These are phyloP conservation scores for Hylyphantes graminicola DNA, from an alignment of 1,140 invertebrate genomes.

Conservation along the genomic window DNA sequence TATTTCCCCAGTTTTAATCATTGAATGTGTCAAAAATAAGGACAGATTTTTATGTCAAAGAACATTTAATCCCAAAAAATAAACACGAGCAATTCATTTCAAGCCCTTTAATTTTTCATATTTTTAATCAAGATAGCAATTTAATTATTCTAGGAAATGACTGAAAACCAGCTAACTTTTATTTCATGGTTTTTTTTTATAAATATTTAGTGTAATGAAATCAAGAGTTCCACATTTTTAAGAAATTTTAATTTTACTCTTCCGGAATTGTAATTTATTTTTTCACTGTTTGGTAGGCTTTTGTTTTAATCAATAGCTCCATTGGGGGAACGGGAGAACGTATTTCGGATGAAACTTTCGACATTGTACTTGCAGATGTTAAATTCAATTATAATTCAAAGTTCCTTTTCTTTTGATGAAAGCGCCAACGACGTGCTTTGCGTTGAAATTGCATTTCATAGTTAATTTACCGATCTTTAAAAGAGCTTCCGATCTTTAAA, in stretches of 20 bases:
- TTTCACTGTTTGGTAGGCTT: not conserved
- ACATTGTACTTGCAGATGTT: not conserved
- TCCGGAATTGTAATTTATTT: slow-evolving; percentile 5
- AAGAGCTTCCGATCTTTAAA: no score
- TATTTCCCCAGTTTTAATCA: slow-evolving; percentile 23
- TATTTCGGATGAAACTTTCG: not conserved
- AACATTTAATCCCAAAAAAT: slow-evolving; percentile 2
- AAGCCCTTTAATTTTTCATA: slow-evolving; percentile 1
- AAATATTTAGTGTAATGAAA: slow-evolving; percentile 9
- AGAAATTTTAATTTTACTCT: slow-evolving; percentile 39
- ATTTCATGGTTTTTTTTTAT: no score
- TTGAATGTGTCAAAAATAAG: slow-evolving; percentile 3
- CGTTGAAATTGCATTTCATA: no score
- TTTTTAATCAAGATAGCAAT: slow-evolving; percentile 35
- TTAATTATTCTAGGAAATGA: slow-evolving; percentile 26
- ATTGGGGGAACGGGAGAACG: not conserved
- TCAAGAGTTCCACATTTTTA: slow-evolving; percentile 24
- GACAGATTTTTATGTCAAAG: slow-evolving; percentile 1
- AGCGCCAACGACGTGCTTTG: not conserved
- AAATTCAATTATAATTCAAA: slow-evolving; percentile 45
- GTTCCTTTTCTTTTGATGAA: not conserved
- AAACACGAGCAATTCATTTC: slow-evolving; percentile 15
- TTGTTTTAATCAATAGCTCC: slow-evolving; percentile 29
- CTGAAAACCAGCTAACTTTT: slow-evolving; percentile 10
- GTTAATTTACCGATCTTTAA: no score